Evolutionary conservation across 2,113 vertebrate species (phyloP).

Genomic region (Tachysurus fulvidraco): DNA sequence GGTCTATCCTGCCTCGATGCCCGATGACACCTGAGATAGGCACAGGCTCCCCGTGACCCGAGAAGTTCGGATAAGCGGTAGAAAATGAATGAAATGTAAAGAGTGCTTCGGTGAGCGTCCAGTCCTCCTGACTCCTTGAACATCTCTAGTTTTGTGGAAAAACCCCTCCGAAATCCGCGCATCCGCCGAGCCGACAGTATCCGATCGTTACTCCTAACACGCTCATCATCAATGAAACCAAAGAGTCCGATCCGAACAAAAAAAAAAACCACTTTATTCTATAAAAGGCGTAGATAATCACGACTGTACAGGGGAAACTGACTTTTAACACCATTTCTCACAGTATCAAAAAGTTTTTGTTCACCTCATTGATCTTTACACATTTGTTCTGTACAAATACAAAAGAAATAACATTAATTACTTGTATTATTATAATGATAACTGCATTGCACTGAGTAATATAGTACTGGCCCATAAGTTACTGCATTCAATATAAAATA

Average conservation of each 20-base stretch:
- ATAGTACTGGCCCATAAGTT: conserved; percentile 81
- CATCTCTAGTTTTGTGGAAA: neutral
- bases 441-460: conserved; percentile 83
- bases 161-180: neutral
- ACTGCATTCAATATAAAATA: conserved; percentile 81
- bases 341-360: conserved; percentile 80
- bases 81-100: no score
- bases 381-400: conserved; percentile 82
- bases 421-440: conserved; percentile 73
- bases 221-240: neutral
- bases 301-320: conserved; percentile 78
- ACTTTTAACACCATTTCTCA: conserved; percentile 79
- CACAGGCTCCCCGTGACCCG: no score
- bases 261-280: conserved; percentile 75
- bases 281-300: conserved; percentile 77
- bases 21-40: no score
- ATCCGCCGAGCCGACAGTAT: neutral
- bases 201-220: neutral
- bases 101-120: neutral
- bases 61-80: no score
- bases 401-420: conserved; percentile 76
- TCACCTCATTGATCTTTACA: conserved; percentile 78
- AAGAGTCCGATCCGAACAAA: conserved; percentile 69
- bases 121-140: neutral
- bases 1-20: no score